phyloP scores from a whole-genome alignment of 2,113 vertebrate genomes.

The Microtus ochrogaster region DNA sequence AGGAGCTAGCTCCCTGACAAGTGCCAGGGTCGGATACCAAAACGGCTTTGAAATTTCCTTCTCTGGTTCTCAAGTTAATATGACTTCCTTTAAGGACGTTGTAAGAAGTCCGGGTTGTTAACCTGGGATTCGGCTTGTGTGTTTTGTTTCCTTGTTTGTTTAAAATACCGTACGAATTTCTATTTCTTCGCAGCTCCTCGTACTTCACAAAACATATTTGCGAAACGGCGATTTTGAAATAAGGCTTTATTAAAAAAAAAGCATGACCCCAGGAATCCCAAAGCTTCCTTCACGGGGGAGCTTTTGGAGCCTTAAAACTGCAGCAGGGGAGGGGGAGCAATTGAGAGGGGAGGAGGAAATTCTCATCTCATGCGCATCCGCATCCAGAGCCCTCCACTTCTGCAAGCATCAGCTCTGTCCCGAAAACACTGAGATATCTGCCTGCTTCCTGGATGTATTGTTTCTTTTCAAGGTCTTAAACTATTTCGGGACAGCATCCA shows the following conservation, averaged over 20 bases:
- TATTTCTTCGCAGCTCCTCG: neutral
- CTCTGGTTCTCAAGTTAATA: slow-evolving; percentile 63
- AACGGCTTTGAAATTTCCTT: slow-evolving; percentile 75
- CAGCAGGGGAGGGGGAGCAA: neutral
- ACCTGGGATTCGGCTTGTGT: neutral
- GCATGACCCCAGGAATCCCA: neutral
- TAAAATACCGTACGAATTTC: neutral
- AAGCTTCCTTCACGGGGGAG: neutral
- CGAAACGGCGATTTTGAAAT: slow-evolving; percentile 17
- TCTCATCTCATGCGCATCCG: neutral
- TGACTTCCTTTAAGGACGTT: slow-evolving; percentile 63
- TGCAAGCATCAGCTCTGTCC: neutral
- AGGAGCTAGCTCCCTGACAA: slow-evolving; percentile 75
- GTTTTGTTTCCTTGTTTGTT: neutral
- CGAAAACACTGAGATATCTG: neutral
- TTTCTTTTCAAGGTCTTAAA: neutral
- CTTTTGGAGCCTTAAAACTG: neutral
- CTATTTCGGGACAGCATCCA: slow-evolving; percentile 20
- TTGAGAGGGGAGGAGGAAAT: neutral
- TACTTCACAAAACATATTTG: slow-evolving; percentile 26
- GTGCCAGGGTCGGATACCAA: slow-evolving; percentile 54
- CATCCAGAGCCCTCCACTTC: neutral
- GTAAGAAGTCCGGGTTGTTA: slow-evolving; percentile 42
- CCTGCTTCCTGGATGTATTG: slow-evolving; percentile 53
- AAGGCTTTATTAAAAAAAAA: slow-evolving; percentile 12